These are phyloP conservation scores for Gasterosteus aculeatus DNA, from an alignment of 2,113 vertebrate species.

Conservation along the genomic window DNA sequence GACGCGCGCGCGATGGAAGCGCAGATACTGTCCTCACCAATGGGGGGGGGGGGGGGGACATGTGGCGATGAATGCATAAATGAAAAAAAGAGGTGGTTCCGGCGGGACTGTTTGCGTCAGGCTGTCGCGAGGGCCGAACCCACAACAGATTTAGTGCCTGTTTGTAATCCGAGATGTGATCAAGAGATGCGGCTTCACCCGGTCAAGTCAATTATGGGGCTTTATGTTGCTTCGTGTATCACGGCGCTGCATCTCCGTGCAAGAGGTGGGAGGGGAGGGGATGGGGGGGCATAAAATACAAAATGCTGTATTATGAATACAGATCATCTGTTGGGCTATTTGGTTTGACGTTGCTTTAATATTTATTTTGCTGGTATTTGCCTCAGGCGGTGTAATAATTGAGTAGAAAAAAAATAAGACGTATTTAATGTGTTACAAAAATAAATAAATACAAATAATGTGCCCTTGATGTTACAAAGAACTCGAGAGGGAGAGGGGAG, in stretches of 20 bases:
- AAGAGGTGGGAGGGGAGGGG: neutral
- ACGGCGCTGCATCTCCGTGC: neutral
- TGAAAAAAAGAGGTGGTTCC: conserved; percentile 47
- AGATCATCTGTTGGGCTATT: neutral
- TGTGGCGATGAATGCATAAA: conserved; percentile 81
- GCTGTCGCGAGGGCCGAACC: conserved; percentile 31
- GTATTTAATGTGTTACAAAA: neutral
- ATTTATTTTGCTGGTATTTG: neutral
- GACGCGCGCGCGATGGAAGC: conserved; percentile 81
- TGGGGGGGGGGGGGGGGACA: conserved; percentile 69
- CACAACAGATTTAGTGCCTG: conserved; percentile 36
- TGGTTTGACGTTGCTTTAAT: neutral
- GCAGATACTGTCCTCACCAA: conserved; percentile 65
- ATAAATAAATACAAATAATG: neutral
- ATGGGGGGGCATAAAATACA: neutral
- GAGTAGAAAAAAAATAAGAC: neutral
- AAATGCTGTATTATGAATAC: neutral
- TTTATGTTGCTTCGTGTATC: neutral
- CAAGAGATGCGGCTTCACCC: conserved; percentile 35
- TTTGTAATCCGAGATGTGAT: conserved; percentile 47
- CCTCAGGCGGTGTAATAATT: neutral
- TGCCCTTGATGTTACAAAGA: neutral
- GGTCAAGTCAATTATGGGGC: conserved; percentile 26
- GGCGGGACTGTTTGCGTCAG: conserved; percentile 53
- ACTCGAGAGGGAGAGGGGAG: conserved; percentile 7